Evolutionary conservation across 1,140 invertebrate genomes (phyloP), one percentile per base, ranked within the genome.

Genomic region (Lepidurus packardi): DNA sequence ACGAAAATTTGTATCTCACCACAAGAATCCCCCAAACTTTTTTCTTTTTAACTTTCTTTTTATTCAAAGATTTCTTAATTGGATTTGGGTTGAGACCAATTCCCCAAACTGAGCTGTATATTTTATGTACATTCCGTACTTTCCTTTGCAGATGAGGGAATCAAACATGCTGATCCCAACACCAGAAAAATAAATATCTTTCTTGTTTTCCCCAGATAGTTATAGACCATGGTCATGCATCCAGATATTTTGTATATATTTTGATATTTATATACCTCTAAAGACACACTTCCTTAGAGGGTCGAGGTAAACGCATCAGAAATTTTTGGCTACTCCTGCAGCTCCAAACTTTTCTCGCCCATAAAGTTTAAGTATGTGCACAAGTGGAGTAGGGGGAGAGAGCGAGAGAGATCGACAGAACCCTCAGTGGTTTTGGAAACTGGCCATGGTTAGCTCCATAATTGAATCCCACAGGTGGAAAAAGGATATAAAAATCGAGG

Each of bases 401-500:
- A 34, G 34, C 34, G 2, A 34, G 34, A 34, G 34, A 34, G 34
- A 3, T 34, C 34, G 34, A 34, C 34, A 34, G 2, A 34, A 34
- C 34, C 34, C 34, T 34, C 34, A 34, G 2, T 34, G 34, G 34
- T 34, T 65, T 16, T 65, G 16, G 3, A 65, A 9, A 65, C 53
- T 65, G 53, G 45, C 16, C 45, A 47, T 4, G 45, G 45, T 65
- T 65, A 65, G 16, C 13, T 65, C 53, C 53, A 65, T 65, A 65
- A 65, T 65, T 65, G 53, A 65, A 65, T 65, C 53, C 53, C 53
- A 65, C 53, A 65, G 53, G 53, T 65, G 53, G 53, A 65, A 65
- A 65, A 47, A 21, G 13, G 21, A 21, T 65, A 65, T 13, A 65
- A 65, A 65, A 65, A 7, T 21, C 13, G 16, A 16, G 21, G 21